Conservation (phyloP, 2,888 invertebrate genomes). For the Argyresthia goedartella region DNA sequence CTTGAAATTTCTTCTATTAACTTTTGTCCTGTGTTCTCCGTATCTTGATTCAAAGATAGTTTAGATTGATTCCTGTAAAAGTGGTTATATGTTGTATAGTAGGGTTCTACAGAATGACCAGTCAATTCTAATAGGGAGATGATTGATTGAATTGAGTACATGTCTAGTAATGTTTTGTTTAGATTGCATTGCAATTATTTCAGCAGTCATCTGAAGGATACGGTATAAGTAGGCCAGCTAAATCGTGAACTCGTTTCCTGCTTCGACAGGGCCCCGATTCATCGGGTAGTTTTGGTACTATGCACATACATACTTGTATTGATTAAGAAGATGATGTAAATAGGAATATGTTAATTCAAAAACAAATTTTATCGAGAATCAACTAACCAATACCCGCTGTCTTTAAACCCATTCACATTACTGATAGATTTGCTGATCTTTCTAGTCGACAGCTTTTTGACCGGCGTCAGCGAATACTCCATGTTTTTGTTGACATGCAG, state of each 20-base stretch:
- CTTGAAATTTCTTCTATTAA: constrained; percentile 56
- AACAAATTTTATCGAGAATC: too few relatives aligned
- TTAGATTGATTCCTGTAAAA: constrained; percentile 50
- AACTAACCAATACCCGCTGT: constrained; percentile 41
- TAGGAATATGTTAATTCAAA: too few relatives aligned
- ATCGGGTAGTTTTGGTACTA: too few relatives aligned
- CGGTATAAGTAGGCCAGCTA: too few relatives aligned
- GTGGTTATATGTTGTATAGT: background rate
- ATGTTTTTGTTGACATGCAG: constrained; percentile 47
- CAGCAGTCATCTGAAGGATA: too few relatives aligned
- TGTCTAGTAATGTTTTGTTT: too few relatives aligned
- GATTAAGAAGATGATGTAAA: too few relatives aligned
- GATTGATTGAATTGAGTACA: background rate
- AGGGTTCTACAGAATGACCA: background rate
- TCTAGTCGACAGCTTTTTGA: constrained; percentile 43
- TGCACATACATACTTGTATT: too few relatives aligned
- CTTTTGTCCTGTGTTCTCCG: constrained; percentile 35
- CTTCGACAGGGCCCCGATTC: too few relatives aligned
- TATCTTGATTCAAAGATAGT: constrained; percentile 39
- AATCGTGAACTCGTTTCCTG: too few relatives aligned
- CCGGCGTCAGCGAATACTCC: constrained; percentile 34
- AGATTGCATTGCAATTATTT: too few relatives aligned
- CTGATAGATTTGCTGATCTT: constrained; percentile 61
- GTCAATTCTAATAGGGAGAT: background rate
- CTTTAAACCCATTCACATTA: constrained; percentile 53